phyloP scores from a whole-genome alignment of 2,797 vertebrate species.

The Anableps anableps region DNA sequence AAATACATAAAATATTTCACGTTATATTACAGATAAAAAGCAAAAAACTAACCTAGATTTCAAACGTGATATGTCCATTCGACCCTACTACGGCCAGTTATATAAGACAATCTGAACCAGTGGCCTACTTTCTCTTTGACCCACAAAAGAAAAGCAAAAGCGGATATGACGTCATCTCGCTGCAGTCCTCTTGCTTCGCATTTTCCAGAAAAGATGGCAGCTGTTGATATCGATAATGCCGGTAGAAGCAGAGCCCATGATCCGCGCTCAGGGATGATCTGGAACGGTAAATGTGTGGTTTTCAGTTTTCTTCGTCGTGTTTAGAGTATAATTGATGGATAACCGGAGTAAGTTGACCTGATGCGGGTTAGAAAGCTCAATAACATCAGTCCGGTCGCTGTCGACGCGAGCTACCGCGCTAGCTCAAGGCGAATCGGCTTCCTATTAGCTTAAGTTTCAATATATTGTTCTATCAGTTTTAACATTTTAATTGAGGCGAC shows the following conservation, averaged over 20 bases:
- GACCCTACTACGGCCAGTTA: neutral
- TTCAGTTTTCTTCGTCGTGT: neutral
- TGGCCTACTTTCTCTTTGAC: slow-evolving; percentile 50
- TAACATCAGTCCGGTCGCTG: neutral
- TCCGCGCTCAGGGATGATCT: slow-evolving; percentile 71
- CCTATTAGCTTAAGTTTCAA: neutral
- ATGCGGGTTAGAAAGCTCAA: slow-evolving; percentile 6
- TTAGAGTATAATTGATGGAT: neutral
- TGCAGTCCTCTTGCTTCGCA: slow-evolving; percentile 47
- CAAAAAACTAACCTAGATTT: neutral
- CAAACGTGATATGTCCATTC: no score
- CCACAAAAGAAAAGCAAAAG: slow-evolving; percentile 20
- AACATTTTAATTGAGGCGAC: neutral
- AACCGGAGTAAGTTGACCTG: neutral
- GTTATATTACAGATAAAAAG: neutral
- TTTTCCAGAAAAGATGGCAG: slow-evolving; percentile 86
- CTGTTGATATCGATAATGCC: slow-evolving; percentile 91
- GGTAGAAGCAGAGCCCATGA: slow-evolving; percentile 83
- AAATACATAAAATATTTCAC: neutral
- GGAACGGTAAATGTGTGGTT: slow-evolving; percentile 72
- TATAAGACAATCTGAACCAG: slow-evolving; percentile 20
- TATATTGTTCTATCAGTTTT: neutral
- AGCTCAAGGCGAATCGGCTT: neutral
- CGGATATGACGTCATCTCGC: slow-evolving; percentile 67
- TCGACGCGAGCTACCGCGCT: slow-evolving; percentile 1